phyloP scores from a whole-genome alignment of 2,888 invertebrate species.

The Hylaea fasciaria region DNA sequence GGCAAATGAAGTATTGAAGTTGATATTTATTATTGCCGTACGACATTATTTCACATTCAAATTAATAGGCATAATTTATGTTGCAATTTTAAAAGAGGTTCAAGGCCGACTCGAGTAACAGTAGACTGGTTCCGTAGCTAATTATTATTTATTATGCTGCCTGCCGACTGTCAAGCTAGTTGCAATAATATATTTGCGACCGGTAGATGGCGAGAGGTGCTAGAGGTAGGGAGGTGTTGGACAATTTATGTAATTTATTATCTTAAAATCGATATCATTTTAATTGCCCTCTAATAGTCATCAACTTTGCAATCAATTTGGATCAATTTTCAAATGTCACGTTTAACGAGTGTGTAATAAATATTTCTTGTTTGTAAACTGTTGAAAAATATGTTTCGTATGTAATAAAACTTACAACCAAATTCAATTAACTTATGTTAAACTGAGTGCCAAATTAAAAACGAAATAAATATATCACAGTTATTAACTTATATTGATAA shows the following conservation, averaged over 20 bases:
- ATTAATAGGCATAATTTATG: constrained; percentile 12
- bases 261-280: not conserved
- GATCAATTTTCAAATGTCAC: too few species aligned
- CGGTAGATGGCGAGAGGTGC: constrained; percentile 15
- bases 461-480: too few species aligned
- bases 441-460: too few species aligned
- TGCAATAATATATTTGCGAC: constrained; percentile 18
- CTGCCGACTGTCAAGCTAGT: constrained; percentile 19
- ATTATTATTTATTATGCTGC: constrained; percentile 39
- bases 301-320: too few species aligned
- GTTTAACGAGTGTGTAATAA: too few species aligned
- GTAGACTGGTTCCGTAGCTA: constrained; percentile 49
- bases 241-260: constrained; percentile 18
- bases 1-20: too few species aligned
- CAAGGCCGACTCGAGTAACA: constrained; percentile 58
- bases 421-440: too few species aligned
- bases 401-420: too few species aligned
- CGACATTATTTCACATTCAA: constrained; percentile 1
- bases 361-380: too few species aligned
- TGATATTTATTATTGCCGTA: too few species aligned
- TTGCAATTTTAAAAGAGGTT: constrained; percentile 60
- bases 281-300: not conserved
- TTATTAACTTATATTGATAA: too few species aligned
- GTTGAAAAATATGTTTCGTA: too few species aligned
- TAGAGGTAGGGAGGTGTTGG: constrained; percentile 7